These are phyloP conservation scores for Drosophila kuntzei DNA, from an alignment of 2,888 invertebrate species.

Conservation along the genomic window DNA sequence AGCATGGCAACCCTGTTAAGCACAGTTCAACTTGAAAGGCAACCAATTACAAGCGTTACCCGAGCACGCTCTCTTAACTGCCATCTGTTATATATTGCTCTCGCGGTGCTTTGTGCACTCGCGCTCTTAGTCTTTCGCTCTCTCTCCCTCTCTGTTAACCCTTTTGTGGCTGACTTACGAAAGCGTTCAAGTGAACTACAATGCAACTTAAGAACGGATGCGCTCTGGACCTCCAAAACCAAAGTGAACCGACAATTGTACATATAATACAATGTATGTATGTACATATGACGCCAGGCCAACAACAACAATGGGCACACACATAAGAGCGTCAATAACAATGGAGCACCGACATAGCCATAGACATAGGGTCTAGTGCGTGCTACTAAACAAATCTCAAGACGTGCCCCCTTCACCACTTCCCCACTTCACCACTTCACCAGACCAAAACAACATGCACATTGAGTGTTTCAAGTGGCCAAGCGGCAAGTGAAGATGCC, in stretches of 20 bases:
- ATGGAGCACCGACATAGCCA: constrained; percentile 45
- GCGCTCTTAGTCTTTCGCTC: constrained; percentile 4
- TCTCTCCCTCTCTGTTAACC: constrained; percentile 43
- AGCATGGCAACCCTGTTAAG: constrained; percentile 28
- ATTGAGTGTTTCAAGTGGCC: constrained; percentile 65
- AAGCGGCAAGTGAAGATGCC: constrained; percentile 61
- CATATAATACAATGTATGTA: too few relatives aligned
- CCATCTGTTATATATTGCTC: constrained; percentile 43
- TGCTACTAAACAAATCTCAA: constrained; percentile 53
- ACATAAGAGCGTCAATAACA: constrained; percentile 62
- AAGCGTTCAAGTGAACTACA: constrained; percentile 69
- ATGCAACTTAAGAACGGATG: constrained; percentile 28
- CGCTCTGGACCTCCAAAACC: constrained; percentile 55
- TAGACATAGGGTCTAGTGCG: constrained; percentile 71
- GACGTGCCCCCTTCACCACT: constrained; percentile 4
- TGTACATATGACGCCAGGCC: constrained; percentile 64
- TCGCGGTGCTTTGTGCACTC: neutral
- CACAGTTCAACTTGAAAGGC: constrained; percentile 19
- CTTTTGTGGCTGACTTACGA: constrained; percentile 66
- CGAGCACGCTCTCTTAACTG: constrained; percentile 47
- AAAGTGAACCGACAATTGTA: constrained; percentile 60
- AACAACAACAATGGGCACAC: constrained; percentile 31
- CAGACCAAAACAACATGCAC: constrained; percentile 61
- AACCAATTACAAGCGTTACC: constrained; percentile 32
- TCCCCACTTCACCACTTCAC: neutral